Base-by-base conservation (phyloP, 2,113 vertebrate genomes). In the Calonectris borealis region DNA sequence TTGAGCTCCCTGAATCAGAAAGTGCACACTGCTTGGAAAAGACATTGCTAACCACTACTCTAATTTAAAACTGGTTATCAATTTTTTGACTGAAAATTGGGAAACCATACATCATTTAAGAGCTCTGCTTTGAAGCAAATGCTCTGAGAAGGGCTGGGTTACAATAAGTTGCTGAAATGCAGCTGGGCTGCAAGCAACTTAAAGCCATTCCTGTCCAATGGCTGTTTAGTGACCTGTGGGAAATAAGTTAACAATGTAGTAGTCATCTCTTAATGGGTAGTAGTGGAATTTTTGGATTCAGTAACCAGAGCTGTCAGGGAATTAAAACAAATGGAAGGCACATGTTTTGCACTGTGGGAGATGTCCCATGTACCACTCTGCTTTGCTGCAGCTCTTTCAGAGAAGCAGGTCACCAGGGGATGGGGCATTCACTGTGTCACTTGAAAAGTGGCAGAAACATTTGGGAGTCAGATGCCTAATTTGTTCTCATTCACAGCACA, bases 251-350 rank as follows among this genome's bases (percentile, higher is more conserved):
- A 83, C 76, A 79, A 58, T 60, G 27, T 70, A 90, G 86, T 26
- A 91, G 22, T 69, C 27, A 77, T 77, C 58, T 94, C 44, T 81
- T 94, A 91, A 89, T 73, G 20, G 26, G 38, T n/a, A 77, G 36
- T 60, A 88, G 77, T 10, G 60, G 66, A 77, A 91, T 93, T 90
- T 52, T 77, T 88, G 38, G 48, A 54, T 86, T 79, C 3, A 10
- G 68, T 77, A 88, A 91, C 32, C 40, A 85, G 51, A 88, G 58
- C 60, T 88, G 52, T 79, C 49, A 94, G 58, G 81, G 61, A 91
- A 91, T 77, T 48, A 87, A 87, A 92, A 85, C 17, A 80, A 82
- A 92, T 51, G 51, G 61, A 94, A 95, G 78, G 64, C n/a, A 51
- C 9, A 11, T 18, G 8, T 71, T 94, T 83, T 93, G 58, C 20